Conservation (phyloP, 2,888 invertebrate species). For the Alloplasta piceator region DNA sequence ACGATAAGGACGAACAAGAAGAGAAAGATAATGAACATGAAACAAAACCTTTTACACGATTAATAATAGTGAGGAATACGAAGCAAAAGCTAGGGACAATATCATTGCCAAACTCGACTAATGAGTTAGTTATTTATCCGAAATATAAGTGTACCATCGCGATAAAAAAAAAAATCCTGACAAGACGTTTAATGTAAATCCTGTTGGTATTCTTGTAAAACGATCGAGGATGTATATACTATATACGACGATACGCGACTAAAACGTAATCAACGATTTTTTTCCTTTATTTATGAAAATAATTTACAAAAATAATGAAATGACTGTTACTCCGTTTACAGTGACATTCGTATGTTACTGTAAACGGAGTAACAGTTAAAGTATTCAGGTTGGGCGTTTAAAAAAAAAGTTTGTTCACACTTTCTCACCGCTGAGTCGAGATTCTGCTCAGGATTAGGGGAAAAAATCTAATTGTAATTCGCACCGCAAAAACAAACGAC, state of each 20-base stretch:
- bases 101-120: slow-evolving; percentile 83
- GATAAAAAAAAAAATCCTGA: slow-evolving; percentile 27
- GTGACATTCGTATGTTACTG: neutral
- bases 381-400: slow-evolving; percentile 1
- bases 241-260: slow-evolving; percentile 18
- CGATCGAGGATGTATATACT: slow-evolving; percentile 57
- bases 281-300: slow-evolving; percentile 17
- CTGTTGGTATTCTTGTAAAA: slow-evolving; percentile 51
- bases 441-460: slow-evolving; percentile 3
- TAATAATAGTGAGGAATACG: slow-evolving; percentile 64
- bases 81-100: slow-evolving; percentile 81
- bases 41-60: slow-evolving; percentile 67
- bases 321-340: neutral
- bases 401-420: slow-evolving; percentile 3
- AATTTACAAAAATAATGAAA: neutral
- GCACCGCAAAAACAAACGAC: slow-evolving; percentile 19
- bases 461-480: slow-evolving; percentile 27
- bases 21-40: slow-evolving; percentile 37
- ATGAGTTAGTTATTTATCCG: slow-evolving; percentile 79
- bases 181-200: slow-evolving; percentile 28
- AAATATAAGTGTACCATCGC: slow-evolving; percentile 65
- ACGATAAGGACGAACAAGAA: slow-evolving; percentile 43
- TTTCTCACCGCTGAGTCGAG: slow-evolving; percentile 8
- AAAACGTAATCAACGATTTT: slow-evolving; percentile 33
- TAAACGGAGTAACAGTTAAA: neutral